Base-by-base conservation (phyloP, 2,888 invertebrate genomes). In the Lissocephala sabroskyi region DNA sequence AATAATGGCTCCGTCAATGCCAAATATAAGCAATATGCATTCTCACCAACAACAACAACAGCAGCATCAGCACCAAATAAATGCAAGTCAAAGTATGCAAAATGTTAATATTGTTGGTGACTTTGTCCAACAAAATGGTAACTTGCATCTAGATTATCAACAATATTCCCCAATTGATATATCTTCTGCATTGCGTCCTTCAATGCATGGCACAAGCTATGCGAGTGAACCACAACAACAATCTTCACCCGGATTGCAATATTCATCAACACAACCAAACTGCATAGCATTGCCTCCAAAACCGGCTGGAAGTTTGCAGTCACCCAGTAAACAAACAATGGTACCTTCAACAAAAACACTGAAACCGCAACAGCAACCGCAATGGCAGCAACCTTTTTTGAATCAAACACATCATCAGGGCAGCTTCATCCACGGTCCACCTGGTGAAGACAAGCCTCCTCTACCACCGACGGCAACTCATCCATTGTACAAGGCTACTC, bases 381-480 rank as follows among this genome's bases (percentile, higher is more conserved):
- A 45, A 11, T 41, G 9, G 2, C 49, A 56, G 9, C 70, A 67
- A 13, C 64, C 50, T 11, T 48, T 43, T 6, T 9, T 29, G 32
- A 56, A 43, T 6, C 49, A 45, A 2, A 61, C 62, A 11, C 57
- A 55, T 14, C 56, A 66, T 35, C 57, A 50, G 23, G 54, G 52
- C 44, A 52, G 55, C 4, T 60, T 55, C 3, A 48, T 65, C 18
- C 52, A 37, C 19, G 19, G 58, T 32, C 45, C 36, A 41, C 26
- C 65, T 7, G 65, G 48, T 10, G 81, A 82, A 16, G 81, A 80
- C 43, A 80, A 83, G 36, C 92, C 92, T 1, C 91, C 91, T 0
- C 86, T 90, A 11, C 90, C 91, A 0, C 92, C 91, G 4, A 89
- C 90, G 0, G 87, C 88, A 14, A 90, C 92, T 7, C 90, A 93